Evolutionary conservation across 2,888 invertebrate species (phyloP), one percentile per base, ranked within the genome.

Genomic region (Cheilosia variabilis): DNA sequence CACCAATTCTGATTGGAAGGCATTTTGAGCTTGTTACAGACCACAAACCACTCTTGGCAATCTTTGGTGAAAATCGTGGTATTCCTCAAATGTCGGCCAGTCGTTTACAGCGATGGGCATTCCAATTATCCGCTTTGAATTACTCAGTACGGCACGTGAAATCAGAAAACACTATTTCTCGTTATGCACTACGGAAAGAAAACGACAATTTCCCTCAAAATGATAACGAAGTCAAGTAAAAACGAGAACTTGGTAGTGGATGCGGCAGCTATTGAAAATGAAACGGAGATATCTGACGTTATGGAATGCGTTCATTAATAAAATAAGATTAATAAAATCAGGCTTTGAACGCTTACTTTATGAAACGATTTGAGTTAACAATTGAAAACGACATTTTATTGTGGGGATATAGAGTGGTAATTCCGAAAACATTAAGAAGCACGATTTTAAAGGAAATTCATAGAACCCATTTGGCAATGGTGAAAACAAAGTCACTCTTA

Each of bases 21-120:
- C 75, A 88, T 4, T 93, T 93, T 87, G 89, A 87, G 0, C 79
- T 92, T 10, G 52, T 88, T 9, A 92, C 91, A 2, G 91, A 92
- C 80, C 89, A 91, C 76, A 88, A 90, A 65, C 91, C 92, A 45
- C 66, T 88, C 1, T 24, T 87, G 3, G 79, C 88, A 83, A 90
- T 90, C 45, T 90, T 89, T 80, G 88, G 89, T 1, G 88, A 89
- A 5, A 88, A 58, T 5, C 88, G 88, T 75, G 69, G 87, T 9
- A 89, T 89, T 34, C 89, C 90, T 52, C 88, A 88, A 77, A 88
- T 90, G 88, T 89, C 89, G 1, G 89, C 89, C 0, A 90, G 89
- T 31, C 45, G 76, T n/a, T 55, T 69, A 17, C 75, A 75, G 45
- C 31, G 62, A 9, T 58, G 69, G 58, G 69, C 58, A 0, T 58